A percentile compares a stretch with the other conserved stretches of the same genome.
Evolutionary conservation across 2,888 invertebrate genomes (phyloP).

Genomic region (Oxytorus armatus): DNA sequence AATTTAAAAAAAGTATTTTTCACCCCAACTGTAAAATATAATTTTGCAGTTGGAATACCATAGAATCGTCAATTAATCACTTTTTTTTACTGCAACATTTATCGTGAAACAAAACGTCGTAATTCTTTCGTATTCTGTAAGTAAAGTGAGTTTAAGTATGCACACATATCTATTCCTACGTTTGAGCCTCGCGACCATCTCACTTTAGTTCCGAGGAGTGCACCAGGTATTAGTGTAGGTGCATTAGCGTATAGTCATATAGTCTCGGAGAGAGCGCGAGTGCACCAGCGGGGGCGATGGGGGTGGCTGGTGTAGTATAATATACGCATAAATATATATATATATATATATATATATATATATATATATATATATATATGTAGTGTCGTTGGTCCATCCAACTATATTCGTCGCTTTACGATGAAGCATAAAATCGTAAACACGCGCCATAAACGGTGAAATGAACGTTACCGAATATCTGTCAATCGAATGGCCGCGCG

Average conservation of each 20-base stretch:
- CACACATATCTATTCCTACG: too few relatives aligned
- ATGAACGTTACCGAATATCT: conserved; percentile 75
- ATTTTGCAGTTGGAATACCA: too few relatives aligned
- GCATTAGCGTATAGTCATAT: background rate
- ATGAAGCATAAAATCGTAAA: conserved; percentile 78
- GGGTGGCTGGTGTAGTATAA: conserved; percentile 41
- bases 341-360: conserved; percentile 29
- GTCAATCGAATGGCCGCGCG: conserved; percentile 71
- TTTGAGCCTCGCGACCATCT: too few relatives aligned
- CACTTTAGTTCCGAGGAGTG: conserved; percentile 13
- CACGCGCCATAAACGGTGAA: conserved; percentile 75
- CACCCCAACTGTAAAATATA: too few relatives aligned
- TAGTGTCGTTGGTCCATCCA: conserved; percentile 68
- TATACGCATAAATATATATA: conserved; percentile 4
- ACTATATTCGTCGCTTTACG: conserved; percentile 77
- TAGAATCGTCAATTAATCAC: too few relatives aligned
- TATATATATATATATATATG: conserved; percentile 28
- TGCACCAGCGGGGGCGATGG: conserved; percentile 12
- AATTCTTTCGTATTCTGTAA: too few relatives aligned
- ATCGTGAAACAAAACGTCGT: too few relatives aligned
- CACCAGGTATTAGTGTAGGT: conserved; percentile 5
- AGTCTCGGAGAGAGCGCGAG: conserved; percentile 4
- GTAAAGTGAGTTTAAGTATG: too few relatives aligned
- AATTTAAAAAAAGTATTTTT: too few relatives aligned
- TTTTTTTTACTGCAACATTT: too few relatives aligned